Evolutionary conservation across 2,888 invertebrate genomes (phyloP).

Genomic region (Camponotus fellah): DNA sequence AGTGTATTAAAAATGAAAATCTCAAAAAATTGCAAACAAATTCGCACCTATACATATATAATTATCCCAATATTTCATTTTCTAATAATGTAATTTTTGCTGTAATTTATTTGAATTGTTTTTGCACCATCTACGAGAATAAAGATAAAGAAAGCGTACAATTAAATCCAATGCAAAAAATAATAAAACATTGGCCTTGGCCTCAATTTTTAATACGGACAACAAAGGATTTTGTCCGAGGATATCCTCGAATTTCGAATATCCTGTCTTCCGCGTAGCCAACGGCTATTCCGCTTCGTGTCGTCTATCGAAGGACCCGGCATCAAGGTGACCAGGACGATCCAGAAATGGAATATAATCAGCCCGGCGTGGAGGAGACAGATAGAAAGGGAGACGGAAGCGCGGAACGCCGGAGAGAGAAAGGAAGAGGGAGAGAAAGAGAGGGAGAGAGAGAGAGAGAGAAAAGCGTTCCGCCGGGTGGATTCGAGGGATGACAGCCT

Average conservation of each 20-base stretch:
- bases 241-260: constrained; percentile 81
- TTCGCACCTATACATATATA: neutral
- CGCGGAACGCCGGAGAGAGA: neutral
- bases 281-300: constrained; percentile 80
- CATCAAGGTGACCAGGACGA: constrained; percentile 76
- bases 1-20: neutral
- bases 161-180: neutral
- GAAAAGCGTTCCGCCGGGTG: constrained; percentile 80
- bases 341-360: constrained; percentile 86
- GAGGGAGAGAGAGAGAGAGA: constrained; percentile 51
- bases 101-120: neutral
- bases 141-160: neutral
- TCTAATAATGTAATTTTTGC: neutral
- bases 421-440: neutral
- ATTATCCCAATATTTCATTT: neutral
- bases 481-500: constrained; percentile 85
- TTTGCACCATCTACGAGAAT: neutral
- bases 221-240: constrained; percentile 51
- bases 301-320: constrained; percentile 78
- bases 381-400: constrained; percentile 47
- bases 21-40: neutral
- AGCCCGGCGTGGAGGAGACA: constrained; percentile 72
- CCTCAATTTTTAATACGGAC: constrained; percentile 50
- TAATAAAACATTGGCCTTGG: constrained; percentile 12
- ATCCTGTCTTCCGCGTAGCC: constrained; percentile 80